A percentile compares a stretch with the other conserved stretches of the same genome.
Evolutionary conservation across 2,888 invertebrate species (phyloP).

Genomic region (Alloplasta piceator): DNA sequence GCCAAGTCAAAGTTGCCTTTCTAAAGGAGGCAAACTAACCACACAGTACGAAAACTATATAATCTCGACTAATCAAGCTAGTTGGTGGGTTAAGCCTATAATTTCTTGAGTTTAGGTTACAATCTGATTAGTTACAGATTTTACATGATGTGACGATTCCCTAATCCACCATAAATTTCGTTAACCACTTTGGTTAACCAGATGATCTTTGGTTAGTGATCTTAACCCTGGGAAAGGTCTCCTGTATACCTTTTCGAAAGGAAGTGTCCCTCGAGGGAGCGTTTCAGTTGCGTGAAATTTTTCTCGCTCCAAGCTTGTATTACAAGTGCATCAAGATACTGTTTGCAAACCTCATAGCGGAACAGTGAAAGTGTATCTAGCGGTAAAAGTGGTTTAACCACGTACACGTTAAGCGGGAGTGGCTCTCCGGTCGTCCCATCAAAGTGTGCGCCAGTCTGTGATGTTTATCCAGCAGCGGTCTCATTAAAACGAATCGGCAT

Average conservation of each 20-base stretch:
- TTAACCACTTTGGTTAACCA: too few species aligned
- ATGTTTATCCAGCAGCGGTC: conserved; percentile 35
- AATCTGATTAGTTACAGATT: too few species aligned
- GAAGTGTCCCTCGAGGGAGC: background rate
- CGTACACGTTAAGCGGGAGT: conserved; percentile 69
- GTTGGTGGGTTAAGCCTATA: too few species aligned
- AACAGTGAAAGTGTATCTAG: conserved; percentile 80
- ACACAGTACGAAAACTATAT: too few species aligned
- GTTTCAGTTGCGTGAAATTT: background rate
- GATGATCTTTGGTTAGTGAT: too few species aligned
- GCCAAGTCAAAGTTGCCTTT: too few species aligned
- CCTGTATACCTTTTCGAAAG: background rate
- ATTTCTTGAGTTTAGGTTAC: too few species aligned
- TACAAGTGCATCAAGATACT: conserved; percentile 8
- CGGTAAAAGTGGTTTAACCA: conserved; percentile 79
- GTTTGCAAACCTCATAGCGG: conserved; percentile 73
- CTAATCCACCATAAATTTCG: too few species aligned
- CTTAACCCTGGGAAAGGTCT: background rate
- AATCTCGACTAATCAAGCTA: too few species aligned
- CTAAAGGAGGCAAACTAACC: too few species aligned
- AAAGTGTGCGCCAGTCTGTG: conserved; percentile 17
- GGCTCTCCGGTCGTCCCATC: conserved; percentile 19
- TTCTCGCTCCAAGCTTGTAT: background rate
- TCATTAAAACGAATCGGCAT: conserved; percentile 78
- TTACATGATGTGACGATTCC: too few species aligned